phyloP scores from a whole-genome alignment of 2,888 invertebrate genomes.

The Leptopilina myrica region DNA sequence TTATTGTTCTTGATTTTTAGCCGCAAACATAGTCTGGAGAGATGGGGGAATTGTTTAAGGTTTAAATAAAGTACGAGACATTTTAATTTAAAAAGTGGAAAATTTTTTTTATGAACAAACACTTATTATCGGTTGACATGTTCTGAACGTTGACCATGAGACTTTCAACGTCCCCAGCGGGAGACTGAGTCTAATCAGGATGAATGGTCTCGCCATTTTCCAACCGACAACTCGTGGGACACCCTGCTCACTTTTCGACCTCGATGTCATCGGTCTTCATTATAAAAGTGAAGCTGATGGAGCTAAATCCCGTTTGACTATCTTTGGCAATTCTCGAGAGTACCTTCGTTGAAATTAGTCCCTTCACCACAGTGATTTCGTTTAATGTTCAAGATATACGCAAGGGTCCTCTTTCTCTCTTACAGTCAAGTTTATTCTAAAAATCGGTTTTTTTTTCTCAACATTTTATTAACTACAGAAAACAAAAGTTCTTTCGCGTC shows the following conservation, averaged over 20 bases:
- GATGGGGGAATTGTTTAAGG: no score
- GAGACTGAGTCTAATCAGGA: constrained; percentile 72
- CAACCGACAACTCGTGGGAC: constrained; percentile 64
- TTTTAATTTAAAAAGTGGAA: no score
- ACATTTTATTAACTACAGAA: neutral
- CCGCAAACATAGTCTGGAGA: no score
- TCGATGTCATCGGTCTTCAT: constrained; percentile 73
- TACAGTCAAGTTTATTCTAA: constrained; percentile 54
- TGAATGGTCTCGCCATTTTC: constrained; percentile 70
- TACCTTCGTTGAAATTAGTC: constrained; percentile 18
- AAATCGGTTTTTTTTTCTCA: neutral
- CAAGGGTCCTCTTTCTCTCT: constrained; percentile 55
- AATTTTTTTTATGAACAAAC: no score
- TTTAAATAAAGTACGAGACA: no score
- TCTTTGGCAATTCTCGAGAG: constrained; percentile 51
- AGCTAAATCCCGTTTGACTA: constrained; percentile 68
- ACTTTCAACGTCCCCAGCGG: constrained; percentile 64
- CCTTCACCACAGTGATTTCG: constrained; percentile 24
- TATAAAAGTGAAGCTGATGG: constrained; percentile 68
- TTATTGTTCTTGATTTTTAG: no score
- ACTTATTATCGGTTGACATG: constrained; percentile 31
- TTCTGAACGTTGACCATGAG: constrained; percentile 57
- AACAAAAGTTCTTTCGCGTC: neutral
- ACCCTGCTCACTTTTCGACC: constrained; percentile 50
- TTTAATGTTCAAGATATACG: constrained; percentile 19